phyloP scores from a whole-genome alignment of 2,797 vertebrate species.

The Propithecus perrieri region DNA sequence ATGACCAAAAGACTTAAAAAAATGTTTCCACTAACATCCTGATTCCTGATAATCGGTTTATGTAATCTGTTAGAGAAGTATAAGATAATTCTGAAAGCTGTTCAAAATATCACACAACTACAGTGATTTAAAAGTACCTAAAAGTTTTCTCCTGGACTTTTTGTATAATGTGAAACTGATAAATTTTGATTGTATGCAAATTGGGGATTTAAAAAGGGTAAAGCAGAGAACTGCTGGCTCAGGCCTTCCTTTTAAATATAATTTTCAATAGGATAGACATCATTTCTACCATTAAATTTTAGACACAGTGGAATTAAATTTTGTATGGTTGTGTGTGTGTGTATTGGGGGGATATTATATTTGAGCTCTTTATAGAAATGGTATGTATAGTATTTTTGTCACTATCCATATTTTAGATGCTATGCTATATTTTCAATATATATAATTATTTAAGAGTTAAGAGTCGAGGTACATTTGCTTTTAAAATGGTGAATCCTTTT shows the following conservation, averaged over 20 bases:
- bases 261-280: neutral
- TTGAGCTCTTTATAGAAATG: neutral
- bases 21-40: neutral
- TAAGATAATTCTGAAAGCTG: neutral
- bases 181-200: slow-evolving; percentile 18
- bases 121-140: neutral
- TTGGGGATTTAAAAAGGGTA: neutral
- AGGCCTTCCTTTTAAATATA: neutral
- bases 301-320: neutral
- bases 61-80: slow-evolving; percentile 33
- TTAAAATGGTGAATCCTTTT: neutral
- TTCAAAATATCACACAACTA: neutral
- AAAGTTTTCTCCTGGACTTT: neutral
- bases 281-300: neutral
- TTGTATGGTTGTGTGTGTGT: neutral
- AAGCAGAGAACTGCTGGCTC: neutral
- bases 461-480: neutral
- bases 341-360: neutral
- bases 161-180: neutral
- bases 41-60: neutral
- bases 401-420: neutral
- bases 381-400: slow-evolving; percentile 1
- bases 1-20: neutral
- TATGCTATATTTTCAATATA: neutral
- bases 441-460: slow-evolving; percentile 29